These are phyloP conservation scores for Struthidea cinerea DNA, from an alignment of 2,113 vertebrate genomes.

Conservation along the genomic window DNA sequence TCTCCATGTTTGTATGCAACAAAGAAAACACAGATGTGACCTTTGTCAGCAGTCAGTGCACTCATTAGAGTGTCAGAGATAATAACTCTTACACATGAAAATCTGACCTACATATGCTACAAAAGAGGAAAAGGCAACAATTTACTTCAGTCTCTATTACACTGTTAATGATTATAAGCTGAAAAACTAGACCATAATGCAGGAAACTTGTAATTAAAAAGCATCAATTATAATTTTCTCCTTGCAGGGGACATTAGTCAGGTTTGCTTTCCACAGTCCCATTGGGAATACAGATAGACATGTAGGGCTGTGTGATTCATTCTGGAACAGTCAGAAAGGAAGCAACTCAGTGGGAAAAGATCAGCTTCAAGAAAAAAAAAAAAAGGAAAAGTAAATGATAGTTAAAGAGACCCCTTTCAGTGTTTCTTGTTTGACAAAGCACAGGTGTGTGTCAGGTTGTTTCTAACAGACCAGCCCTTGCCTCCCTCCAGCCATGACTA, in stretches of 20 bases:
- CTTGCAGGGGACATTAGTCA: conserved; percentile 26
- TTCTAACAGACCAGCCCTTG: background rate
- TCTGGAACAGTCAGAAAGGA: background rate
- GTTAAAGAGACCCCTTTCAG: background rate
- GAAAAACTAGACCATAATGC: conserved; percentile 17
- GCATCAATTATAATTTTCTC: conserved; percentile 1
- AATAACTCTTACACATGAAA: conserved; percentile 19
- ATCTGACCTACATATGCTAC: conserved; percentile 21
- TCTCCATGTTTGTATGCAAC: background rate
- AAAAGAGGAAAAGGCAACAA: conserved; percentile 25
- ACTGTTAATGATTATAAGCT: conserved; percentile 2
- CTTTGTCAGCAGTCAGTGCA: conserved; percentile 12
- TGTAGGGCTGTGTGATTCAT: background rate
- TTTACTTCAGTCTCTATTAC: conserved; percentile 29
- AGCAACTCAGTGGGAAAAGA: background rate
- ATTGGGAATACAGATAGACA: background rate
- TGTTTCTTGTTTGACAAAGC: conserved; percentile 1
- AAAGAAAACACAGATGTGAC: conserved; percentile 14
- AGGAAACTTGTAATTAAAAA: conserved; percentile 51
- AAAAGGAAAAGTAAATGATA: background rate
- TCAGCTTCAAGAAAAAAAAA: background rate
- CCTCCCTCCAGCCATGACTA: conserved; percentile 20
- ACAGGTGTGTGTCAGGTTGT: background rate
- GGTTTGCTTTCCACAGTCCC: background rate
- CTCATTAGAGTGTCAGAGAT: conserved; percentile 43